phyloP scores from a whole-genome alignment of 1,140 invertebrate genomes.

The Asobara japonica region DNA sequence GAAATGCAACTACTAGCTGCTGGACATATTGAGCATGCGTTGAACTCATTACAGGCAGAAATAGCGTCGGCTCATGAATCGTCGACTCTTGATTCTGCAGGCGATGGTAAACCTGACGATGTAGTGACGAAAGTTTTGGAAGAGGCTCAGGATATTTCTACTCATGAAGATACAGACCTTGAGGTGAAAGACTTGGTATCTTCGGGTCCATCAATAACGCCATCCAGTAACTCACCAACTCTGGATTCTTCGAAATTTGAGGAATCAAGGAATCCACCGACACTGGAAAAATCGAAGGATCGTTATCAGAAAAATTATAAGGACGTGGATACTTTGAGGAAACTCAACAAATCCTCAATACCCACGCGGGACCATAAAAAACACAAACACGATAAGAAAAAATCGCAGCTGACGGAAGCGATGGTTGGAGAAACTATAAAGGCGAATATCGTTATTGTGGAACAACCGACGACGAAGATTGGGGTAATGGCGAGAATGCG shows the following conservation, averaged over 20 bases:
- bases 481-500: conserved; percentile 57
- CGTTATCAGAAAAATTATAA: not conserved
- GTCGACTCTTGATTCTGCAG: too few relatives aligned
- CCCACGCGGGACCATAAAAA: conserved; percentile 2
- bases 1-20: not conserved
- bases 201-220: not conserved
- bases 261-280: not conserved
- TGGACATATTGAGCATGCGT: not conserved
- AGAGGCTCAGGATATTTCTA: too few relatives aligned
- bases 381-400: conserved; percentile 26
- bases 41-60: not conserved
- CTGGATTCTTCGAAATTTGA: not conserved
- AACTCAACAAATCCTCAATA: conserved; percentile 7
- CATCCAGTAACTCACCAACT: not conserved
- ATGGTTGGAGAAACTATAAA: conserved; percentile 30
- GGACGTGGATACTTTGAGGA: not conserved
- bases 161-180: too few relatives aligned
- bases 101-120: too few relatives aligned
- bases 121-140: too few relatives aligned
- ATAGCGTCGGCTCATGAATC: not conserved
- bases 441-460: conserved; percentile 26
- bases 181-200: not conserved
- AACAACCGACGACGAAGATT: conserved; percentile 33
- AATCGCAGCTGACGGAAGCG: conserved; percentile 13
- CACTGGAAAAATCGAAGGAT: not conserved